Conservation (phyloP, 2,888 invertebrate species). For the Melieria picta region DNA sequence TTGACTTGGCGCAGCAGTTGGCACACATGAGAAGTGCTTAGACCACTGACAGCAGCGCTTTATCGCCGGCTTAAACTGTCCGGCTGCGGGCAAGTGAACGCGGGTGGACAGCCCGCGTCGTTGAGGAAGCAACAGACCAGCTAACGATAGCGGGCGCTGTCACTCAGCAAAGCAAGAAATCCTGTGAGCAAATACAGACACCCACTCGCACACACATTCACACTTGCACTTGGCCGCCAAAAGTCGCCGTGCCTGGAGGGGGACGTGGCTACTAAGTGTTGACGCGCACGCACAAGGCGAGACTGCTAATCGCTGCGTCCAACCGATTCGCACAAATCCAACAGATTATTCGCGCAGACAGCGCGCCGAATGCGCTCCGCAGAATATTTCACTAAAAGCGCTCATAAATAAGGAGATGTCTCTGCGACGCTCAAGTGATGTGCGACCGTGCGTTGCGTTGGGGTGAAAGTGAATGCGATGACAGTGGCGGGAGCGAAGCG, state of each 20-base stretch:
- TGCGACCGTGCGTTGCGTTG: neutral
- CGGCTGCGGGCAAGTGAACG: neutral
- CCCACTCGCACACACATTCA: neutral
- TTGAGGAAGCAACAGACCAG: constrained; percentile 16
- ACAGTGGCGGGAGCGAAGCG: neutral
- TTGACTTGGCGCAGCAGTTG: neutral
- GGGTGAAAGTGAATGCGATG: neutral
- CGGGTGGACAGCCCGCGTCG: constrained; percentile 8
- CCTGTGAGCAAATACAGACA: constrained; percentile 35
- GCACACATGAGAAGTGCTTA: constrained; percentile 41
- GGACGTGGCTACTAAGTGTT: neutral
- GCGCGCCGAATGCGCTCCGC: constrained; percentile 37
- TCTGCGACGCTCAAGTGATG: constrained; percentile 38
- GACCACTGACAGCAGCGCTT: constrained; percentile 40
- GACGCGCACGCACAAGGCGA: neutral
- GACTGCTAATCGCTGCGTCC: neutral
- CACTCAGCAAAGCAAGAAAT: constrained; percentile 31
- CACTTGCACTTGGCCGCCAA: neutral
- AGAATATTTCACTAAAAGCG: constrained; percentile 45
- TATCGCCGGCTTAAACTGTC: constrained; percentile 42
- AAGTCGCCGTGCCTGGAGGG: neutral
- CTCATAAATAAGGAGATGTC: constrained; percentile 40
- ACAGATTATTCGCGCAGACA: neutral
- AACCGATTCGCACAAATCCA: constrained; percentile 1
- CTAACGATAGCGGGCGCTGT: too few species aligned